Conservation (phyloP, 2,797 vertebrate genomes). For the Scyliorhinus canicula region DNA sequence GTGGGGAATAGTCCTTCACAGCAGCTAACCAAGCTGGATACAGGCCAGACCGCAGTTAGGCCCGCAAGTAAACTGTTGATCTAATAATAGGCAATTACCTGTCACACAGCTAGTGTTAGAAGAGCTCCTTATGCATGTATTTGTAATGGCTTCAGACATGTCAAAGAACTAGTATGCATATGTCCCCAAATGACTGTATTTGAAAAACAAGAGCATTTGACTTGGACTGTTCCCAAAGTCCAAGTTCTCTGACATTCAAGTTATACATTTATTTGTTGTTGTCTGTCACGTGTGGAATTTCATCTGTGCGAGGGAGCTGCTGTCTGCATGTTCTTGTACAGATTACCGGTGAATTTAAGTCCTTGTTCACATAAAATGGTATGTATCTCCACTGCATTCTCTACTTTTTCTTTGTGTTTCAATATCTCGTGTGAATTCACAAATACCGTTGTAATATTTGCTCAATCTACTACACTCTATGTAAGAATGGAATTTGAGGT, state of each 20-base stretch:
- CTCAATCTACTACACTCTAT: too few species aligned
- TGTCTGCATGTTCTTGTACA: neutral
- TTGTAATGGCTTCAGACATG: neutral
- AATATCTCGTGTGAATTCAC: neutral
- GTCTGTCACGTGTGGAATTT: neutral
- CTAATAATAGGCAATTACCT: constrained; percentile 33
- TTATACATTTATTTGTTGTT: neutral
- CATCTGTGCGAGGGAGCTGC: neutral
- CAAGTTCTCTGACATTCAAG: neutral
- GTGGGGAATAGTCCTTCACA: neutral
- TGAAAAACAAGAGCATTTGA: neutral
- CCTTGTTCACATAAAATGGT: neutral
- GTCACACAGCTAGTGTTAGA: neutral
- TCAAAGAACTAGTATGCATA: neutral
- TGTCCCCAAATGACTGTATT: neutral
- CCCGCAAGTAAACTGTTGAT: constrained; percentile 20
- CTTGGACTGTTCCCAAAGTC: neutral
- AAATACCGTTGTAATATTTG: neutral
- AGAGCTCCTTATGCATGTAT: neutral
- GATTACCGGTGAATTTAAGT: neutral
- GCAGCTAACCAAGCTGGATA: neutral
- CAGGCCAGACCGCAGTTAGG: neutral
- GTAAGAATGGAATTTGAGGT: neutral
- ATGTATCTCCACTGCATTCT: neutral
- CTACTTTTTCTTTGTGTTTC: neutral